These are phyloP conservation scores for Oceanites oceanicus DNA, from an alignment of 2,113 vertebrate species.

Conservation along the genomic window DNA sequence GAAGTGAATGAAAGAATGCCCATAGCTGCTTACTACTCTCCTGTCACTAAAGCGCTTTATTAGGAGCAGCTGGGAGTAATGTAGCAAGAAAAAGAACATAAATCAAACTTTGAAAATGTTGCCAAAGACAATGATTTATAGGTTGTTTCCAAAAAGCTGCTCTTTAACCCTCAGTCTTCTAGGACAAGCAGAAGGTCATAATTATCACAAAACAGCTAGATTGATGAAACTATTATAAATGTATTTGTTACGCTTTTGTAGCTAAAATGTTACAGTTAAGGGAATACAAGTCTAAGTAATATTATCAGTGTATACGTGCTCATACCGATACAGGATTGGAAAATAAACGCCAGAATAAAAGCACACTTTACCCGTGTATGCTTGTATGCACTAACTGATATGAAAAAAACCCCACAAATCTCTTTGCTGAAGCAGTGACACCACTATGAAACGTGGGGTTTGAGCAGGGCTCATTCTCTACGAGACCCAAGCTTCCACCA, in stretches of 20 bases:
- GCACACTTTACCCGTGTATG: rapidly evolving
- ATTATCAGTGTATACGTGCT: background rate
- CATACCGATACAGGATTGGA: background rate
- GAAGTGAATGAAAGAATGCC: background rate
- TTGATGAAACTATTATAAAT: background rate
- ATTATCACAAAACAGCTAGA: background rate
- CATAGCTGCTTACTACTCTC: background rate
- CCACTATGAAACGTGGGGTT: background rate
- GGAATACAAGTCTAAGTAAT: background rate
- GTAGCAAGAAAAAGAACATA: background rate
- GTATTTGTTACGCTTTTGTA: background rate
- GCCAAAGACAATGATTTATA: background rate
- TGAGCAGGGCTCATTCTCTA: background rate
- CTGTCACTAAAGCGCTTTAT: background rate
- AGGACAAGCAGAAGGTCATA: background rate
- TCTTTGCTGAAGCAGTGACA: background rate
- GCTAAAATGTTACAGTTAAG: background rate
- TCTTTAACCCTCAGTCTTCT: background rate
- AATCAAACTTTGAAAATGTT: background rate
- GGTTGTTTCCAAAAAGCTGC: background rate
- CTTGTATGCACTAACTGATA: background rate
- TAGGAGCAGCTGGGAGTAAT: background rate
- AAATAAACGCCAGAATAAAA: background rate
- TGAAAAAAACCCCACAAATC: background rate
- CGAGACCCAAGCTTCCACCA: background rate